Evolutionary conservation across 2,113 vertebrate genomes (phyloP), one percentile per base, ranked within the genome.

Genomic region (Epinephelus fuscoguttatus): DNA sequence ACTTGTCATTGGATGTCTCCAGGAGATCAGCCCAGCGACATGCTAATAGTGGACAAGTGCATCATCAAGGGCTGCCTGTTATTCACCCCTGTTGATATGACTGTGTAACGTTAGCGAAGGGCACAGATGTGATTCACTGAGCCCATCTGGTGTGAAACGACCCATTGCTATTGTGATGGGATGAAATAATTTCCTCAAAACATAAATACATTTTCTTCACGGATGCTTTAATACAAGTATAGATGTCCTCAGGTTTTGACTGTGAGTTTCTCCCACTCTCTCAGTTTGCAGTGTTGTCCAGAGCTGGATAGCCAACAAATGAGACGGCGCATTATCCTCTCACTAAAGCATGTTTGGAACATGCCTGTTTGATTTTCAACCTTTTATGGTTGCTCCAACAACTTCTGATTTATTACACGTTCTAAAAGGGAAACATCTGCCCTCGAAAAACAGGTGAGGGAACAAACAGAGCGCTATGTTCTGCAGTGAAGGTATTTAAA

Each of bases 351-450:
- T 17, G 56, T 40, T 73, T 56, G 72, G 55, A 84, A 78, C 77
- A 81, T n/a, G 30, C 70, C 14, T 78, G n/a, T 68, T 68, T 60
- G 25, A 42, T 77, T 76, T 73, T 63, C n/a, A 47, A 70, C 57
- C 11, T 47, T 37, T 52, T 23, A 27, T 0, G 0, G 25, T 23
- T 3, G 0, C 6, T 62, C 40, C 66, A 70, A 62, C 13, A 62
- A n/a, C 37, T 62, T 30, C 0, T 70, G 64, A 89, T 80, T 81
- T 77, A 80, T 80, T 17, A 18, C 69, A 57, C 6, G 2, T 78
- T 80, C 23, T 64, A 23, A 77, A 63, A 62, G 62, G 18, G 63
- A 61, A 84, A 80, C 79, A 84, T 71, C 70, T 76, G 68, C 33
- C 62, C 23, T 76, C 6, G 12, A 68, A 80, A 86, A 83, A 75